A percentile compares a stretch with the other conserved stretches of the same genome.
These are phyloP conservation scores for Sialia sialis DNA, from an alignment of 2,113 vertebrate species.

Conservation along the genomic window DNA sequence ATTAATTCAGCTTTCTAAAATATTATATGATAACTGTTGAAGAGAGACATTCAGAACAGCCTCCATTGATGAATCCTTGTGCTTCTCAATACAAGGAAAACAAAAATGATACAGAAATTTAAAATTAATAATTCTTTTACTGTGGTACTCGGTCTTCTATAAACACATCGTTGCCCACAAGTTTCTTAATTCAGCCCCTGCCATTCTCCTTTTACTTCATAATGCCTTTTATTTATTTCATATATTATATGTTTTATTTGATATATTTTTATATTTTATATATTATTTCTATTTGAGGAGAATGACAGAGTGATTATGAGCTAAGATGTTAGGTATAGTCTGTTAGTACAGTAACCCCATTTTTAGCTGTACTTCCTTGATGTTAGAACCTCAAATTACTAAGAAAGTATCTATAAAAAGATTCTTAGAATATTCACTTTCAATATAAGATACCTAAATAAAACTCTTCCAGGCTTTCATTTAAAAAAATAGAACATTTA, in stretches of 20 bases:
- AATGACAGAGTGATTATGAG: neutral
- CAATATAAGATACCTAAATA: neutral
- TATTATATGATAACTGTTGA: neutral
- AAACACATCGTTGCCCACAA: neutral
- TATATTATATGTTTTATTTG: neutral
- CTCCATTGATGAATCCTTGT: neutral
- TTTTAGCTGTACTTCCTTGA: neutral
- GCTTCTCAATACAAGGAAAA: neutral
- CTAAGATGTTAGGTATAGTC: neutral
- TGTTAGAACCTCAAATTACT: neutral
- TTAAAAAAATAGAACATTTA: neutral
- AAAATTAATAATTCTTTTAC: neutral
- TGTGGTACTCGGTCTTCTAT: neutral
- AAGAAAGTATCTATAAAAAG: neutral
- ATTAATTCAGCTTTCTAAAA: neutral
- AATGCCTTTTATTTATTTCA: neutral
- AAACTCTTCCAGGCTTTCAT: neutral
- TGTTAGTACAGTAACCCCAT: neutral
- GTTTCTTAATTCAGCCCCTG: neutral
- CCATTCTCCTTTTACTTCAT: neutral
- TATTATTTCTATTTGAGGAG: neutral
- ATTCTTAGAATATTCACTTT: neutral
- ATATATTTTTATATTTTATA: neutral
- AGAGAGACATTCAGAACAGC: neutral
- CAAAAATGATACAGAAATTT: neutral